Conservation (phyloP, 2,888 invertebrate species). For the Auanema freiburgensis region DNA sequence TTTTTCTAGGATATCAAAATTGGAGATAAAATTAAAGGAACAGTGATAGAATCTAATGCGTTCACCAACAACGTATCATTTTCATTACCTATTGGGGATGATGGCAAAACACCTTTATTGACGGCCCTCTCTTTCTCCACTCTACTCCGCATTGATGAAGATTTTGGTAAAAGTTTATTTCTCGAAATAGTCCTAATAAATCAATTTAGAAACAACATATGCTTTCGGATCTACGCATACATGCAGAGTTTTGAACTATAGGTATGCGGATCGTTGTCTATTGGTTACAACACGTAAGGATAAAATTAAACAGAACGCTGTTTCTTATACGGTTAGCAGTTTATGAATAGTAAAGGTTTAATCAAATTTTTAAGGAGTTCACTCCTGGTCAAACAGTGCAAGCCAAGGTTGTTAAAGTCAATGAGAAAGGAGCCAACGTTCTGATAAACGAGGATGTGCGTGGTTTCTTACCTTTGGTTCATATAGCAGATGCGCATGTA, state of each 20-base stretch:
- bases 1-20: background rate
- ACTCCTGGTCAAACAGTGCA: conserved; percentile 38
- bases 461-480: conserved; percentile 45
- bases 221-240: conserved; percentile 42
- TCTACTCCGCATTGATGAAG: conserved; percentile 31
- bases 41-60: background rate
- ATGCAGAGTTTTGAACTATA: conserved; percentile 50
- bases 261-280: conserved; percentile 48
- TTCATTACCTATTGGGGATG: conserved; percentile 27
- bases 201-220: conserved; percentile 26
- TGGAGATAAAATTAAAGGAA: conserved; percentile 1
- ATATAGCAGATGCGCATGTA: conserved; percentile 41
- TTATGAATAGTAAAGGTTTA: background rate
- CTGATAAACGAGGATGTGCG: conserved; percentile 30
- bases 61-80: conserved; percentile 45
- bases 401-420: conserved; percentile 25
- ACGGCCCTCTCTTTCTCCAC: conserved; percentile 29
- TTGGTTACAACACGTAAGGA: conserved; percentile 50
- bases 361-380: conserved; percentile 28
- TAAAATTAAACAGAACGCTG: conserved; percentile 50
- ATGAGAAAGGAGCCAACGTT: conserved; percentile 29
- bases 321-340: conserved; percentile 34
- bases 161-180: conserved; percentile 17
- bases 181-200: background rate
- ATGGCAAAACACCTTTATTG: conserved; percentile 31